Evolutionary conservation across 2,113 vertebrate species (phyloP).

Genomic region (Pelecanoides urinatrix): DNA sequence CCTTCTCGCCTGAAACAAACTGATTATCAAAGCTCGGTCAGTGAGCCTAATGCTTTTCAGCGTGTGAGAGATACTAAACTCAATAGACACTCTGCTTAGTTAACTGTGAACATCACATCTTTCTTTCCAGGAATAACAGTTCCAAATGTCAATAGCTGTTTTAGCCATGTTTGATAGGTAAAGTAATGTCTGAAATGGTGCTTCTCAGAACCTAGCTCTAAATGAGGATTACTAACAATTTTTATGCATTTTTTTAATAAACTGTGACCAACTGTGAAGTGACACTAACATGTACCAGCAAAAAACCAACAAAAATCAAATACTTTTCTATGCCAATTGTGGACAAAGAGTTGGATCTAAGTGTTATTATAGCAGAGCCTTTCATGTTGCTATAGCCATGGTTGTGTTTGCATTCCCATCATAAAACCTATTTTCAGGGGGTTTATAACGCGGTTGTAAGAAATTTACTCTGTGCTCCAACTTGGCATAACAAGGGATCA

Average conservation of each 20-base stretch:
- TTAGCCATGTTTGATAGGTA: slow-evolving; percentile 55
- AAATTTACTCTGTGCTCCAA: slow-evolving; percentile 51
- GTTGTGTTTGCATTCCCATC: slow-evolving; percentile 61
- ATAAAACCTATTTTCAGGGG: slow-evolving; percentile 73
- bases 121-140: slow-evolving; percentile 2
- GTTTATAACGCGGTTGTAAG: slow-evolving; percentile 66
- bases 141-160: slow-evolving; percentile 63
- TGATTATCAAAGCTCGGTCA: slow-evolving; percentile 1
- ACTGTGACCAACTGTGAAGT: slow-evolving; percentile 57
- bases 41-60: neutral
- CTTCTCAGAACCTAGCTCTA: slow-evolving; percentile 44
- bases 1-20: slow-evolving; percentile 21
- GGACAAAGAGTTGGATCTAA: slow-evolving; percentile 64
- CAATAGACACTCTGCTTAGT: neutral
- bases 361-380: slow-evolving; percentile 57
- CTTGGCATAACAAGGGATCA: slow-evolving; percentile 57
- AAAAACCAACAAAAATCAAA: slow-evolving; percentile 17
- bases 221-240: slow-evolving; percentile 63
- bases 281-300: slow-evolving; percentile 58
- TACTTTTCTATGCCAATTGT: slow-evolving; percentile 65
- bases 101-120: slow-evolving; percentile 40
- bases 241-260: slow-evolving; percentile 49
- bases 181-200: slow-evolving; percentile 46
- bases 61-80: neutral
- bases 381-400: slow-evolving; percentile 67